Conservation (phyloP, 2,797 vertebrate genomes). For the Stomatorhinus walkeri region DNA sequence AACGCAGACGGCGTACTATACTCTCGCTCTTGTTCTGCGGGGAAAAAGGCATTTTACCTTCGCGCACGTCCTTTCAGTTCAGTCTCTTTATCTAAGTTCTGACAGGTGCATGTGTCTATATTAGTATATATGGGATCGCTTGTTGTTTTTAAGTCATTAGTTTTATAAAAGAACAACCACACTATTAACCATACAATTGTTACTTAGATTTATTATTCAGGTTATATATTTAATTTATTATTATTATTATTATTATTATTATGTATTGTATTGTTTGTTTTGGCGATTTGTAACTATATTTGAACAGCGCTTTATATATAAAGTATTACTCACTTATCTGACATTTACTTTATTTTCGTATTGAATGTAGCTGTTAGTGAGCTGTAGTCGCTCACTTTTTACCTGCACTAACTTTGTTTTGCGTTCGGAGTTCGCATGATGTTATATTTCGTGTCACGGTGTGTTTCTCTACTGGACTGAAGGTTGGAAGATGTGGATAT, state of each 20-base stretch:
- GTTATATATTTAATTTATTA: neutral
- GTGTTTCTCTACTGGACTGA: neutral
- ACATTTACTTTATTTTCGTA: neutral
- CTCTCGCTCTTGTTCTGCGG: neutral
- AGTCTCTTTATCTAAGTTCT: neutral
- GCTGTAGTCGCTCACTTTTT: neutral
- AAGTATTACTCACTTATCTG: neutral
- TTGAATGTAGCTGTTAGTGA: neutral
- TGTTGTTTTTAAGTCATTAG: neutral
- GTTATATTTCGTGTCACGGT: neutral
- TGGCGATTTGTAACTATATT: neutral
- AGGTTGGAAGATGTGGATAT: neutral
- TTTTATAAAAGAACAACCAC: neutral
- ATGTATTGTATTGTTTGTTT: neutral
- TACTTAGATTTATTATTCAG: neutral
- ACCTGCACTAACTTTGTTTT: neutral
- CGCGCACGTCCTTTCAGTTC: neutral
- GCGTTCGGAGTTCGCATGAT: neutral
- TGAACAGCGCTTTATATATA: neutral
- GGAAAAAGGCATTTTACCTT: neutral
- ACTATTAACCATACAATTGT: neutral
- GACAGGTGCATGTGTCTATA: neutral
- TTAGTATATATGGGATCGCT: neutral
- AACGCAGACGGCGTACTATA: neutral
- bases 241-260: neutral